Conservation (phyloP, 2,888 invertebrate species). For the Drosophila siamana region DNA sequence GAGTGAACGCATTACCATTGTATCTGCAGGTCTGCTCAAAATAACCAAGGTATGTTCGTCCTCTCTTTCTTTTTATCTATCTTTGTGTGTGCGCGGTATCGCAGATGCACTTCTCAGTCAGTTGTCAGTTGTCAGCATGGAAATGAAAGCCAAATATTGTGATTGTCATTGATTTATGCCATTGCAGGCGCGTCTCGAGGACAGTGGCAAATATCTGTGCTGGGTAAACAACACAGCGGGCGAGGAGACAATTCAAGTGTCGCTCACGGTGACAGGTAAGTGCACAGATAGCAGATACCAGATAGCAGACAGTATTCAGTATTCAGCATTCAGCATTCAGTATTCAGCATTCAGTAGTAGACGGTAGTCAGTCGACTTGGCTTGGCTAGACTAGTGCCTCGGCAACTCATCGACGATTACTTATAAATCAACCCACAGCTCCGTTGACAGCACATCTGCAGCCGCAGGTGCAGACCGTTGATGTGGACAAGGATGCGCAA, state of each 20-base stretch:
- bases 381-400: slow-evolving; percentile 3
- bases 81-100: too few relatives aligned
- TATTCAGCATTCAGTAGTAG: neutral
- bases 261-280: slow-evolving; percentile 91
- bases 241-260: slow-evolving; percentile 91
- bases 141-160: slow-evolving; percentile 64
- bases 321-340: too few relatives aligned
- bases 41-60: slow-evolving; percentile 87
- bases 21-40: slow-evolving; percentile 89
- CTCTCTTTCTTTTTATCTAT: neutral
- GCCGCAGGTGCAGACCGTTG: slow-evolving; percentile 92
- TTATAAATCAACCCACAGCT: slow-evolving; percentile 86
- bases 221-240: slow-evolving; percentile 96
- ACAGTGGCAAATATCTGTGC: slow-evolving; percentile 95
- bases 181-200: slow-evolving; percentile 88
- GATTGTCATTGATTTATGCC: slow-evolving; percentile 64
- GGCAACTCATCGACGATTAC: slow-evolving; percentile 3
- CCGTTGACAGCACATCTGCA: slow-evolving; percentile 92
- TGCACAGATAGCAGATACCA: slow-evolving; percentile 8
- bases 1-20: slow-evolving; percentile 87
- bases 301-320: neutral
- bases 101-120: slow-evolving; percentile 1
- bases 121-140: slow-evolving; percentile 25
- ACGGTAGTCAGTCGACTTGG: too few relatives aligned
- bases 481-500: slow-evolving; percentile 92